These are phyloP conservation scores for Prochilodus magdalenae DNA, from an alignment of 2,113 vertebrate genomes.

Conservation along the genomic window DNA sequence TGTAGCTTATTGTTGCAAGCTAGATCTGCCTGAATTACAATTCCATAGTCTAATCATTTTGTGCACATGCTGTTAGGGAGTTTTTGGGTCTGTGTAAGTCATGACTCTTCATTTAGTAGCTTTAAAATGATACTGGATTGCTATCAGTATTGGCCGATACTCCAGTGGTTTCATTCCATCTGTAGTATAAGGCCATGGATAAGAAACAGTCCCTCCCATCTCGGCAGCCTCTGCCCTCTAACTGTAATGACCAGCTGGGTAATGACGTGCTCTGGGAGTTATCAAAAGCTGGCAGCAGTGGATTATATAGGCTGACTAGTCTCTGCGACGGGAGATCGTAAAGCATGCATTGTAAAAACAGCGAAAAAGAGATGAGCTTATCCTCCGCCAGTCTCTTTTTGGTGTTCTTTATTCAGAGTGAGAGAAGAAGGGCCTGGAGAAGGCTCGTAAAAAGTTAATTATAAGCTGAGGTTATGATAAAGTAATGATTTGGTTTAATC, in stretches of 20 bases:
- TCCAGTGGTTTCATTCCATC: neutral
- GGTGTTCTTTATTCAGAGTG: slow-evolving; percentile 56
- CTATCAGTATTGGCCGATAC: neutral
- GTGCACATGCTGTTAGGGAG: too few relatives aligned
- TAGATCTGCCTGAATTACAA: too few relatives aligned
- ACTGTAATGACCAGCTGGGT: slow-evolving; percentile 4
- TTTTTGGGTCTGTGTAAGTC: too few relatives aligned
- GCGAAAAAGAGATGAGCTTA: slow-evolving; percentile 64
- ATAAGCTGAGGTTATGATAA: slow-evolving; percentile 54
- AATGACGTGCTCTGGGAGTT: slow-evolving; percentile 13
- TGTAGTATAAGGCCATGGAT: neutral
- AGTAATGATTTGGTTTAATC: neutral
- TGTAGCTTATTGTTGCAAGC: too few relatives aligned
- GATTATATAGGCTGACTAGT: slow-evolving; percentile 65
- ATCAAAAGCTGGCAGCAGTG: slow-evolving; percentile 63
- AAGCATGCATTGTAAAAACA: too few relatives aligned
- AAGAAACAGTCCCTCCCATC: neutral
- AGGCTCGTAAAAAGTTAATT: slow-evolving; percentile 57
- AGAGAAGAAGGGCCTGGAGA: slow-evolving; percentile 23
- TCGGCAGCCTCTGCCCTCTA: neutral
- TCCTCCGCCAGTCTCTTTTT: slow-evolving; percentile 54
- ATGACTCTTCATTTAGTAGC: too few relatives aligned
- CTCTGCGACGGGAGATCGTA: slow-evolving; percentile 57
- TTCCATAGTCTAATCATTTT: too few relatives aligned
- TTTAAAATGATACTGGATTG: neutral